Conservation (phyloP, 2,888 invertebrate genomes). For the Acleris literana region DNA sequence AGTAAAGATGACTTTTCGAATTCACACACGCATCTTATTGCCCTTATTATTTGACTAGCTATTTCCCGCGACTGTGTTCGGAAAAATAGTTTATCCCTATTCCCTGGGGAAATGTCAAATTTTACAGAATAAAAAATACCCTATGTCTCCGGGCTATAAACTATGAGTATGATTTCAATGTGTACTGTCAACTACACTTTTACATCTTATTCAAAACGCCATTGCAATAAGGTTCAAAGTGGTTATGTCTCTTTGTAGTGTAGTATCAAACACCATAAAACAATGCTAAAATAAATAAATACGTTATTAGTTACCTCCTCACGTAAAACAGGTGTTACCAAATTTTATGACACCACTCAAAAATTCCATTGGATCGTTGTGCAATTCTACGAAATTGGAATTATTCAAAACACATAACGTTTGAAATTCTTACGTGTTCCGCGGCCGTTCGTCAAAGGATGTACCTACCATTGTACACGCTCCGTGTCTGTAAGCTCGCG, state of each 20-base stretch:
- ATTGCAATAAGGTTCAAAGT: neutral
- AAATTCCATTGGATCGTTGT: conserved; percentile 28
- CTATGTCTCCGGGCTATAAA: too few species aligned
- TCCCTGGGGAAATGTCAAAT: neutral
- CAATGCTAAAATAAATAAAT: conserved; percentile 2
- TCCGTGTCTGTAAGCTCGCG: conserved; percentile 45
- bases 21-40: too few species aligned
- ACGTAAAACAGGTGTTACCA: conserved; percentile 29
- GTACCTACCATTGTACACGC: neutral
- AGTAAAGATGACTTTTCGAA: too few species aligned
- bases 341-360: conserved; percentile 30
- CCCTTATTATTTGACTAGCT: neutral
- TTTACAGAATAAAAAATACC: too few species aligned
- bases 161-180: too few species aligned
- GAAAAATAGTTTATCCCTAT: neutral
- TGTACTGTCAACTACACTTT: neutral
- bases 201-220: too few species aligned
- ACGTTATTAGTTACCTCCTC: conserved; percentile 11
- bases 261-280: neutral
- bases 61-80: neutral
- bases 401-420: conserved; percentile 39
- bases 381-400: conserved; percentile 34
- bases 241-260: neutral
- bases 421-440: conserved; percentile 46
- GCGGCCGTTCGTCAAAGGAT: conserved; percentile 44